Conservation (phyloP, 2,888 invertebrate genomes). For the Glyphotaelius pellucidus region DNA sequence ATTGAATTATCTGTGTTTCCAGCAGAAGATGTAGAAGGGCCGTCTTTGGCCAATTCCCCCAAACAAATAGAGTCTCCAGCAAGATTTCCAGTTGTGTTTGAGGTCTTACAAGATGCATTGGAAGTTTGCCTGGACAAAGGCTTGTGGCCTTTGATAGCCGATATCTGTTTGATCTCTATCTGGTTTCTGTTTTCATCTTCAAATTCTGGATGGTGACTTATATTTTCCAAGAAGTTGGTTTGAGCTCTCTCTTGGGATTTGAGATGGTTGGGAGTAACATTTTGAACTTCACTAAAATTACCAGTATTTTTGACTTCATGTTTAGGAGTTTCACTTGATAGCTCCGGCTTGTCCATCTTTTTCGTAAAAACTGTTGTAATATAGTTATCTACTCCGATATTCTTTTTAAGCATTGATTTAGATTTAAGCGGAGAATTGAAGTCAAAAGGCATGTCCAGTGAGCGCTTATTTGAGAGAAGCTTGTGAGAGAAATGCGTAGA, state of each 20-base stretch:
- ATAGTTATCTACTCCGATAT: slow-evolving; percentile 86
- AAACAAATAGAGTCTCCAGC: slow-evolving; percentile 56
- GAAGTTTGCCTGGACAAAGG: slow-evolving; percentile 83
- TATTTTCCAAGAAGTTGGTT: slow-evolving; percentile 74
- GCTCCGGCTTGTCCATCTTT: slow-evolving; percentile 70
- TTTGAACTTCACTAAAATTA: slow-evolving; percentile 70
- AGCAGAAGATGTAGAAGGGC: slow-evolving; percentile 32
- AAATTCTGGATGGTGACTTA: slow-evolving; percentile 75
- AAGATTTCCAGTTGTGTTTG: slow-evolving; percentile 63
- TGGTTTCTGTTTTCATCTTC: slow-evolving; percentile 77
- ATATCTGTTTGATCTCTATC: slow-evolving; percentile 76
- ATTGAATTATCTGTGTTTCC: slow-evolving; percentile 34
- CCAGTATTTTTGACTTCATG: slow-evolving; percentile 66
- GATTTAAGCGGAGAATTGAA: slow-evolving; percentile 74
- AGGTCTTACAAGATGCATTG: slow-evolving; percentile 70
- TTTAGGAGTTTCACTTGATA: slow-evolving; percentile 60
- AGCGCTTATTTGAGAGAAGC: slow-evolving; percentile 73
- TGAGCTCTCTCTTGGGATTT: slow-evolving; percentile 76
- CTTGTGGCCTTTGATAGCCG: slow-evolving; percentile 80
- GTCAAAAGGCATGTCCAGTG: slow-evolving; percentile 73
- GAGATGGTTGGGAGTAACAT: slow-evolving; percentile 72
- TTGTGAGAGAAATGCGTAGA: slow-evolving; percentile 77
- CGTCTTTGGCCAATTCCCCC: slow-evolving; percentile 45
- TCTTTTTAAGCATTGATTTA: slow-evolving; percentile 80
- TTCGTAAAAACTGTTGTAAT: slow-evolving; percentile 82